phyloP scores from a whole-genome alignment of 2,797 vertebrate species.

The Capromys pilorides region DNA sequence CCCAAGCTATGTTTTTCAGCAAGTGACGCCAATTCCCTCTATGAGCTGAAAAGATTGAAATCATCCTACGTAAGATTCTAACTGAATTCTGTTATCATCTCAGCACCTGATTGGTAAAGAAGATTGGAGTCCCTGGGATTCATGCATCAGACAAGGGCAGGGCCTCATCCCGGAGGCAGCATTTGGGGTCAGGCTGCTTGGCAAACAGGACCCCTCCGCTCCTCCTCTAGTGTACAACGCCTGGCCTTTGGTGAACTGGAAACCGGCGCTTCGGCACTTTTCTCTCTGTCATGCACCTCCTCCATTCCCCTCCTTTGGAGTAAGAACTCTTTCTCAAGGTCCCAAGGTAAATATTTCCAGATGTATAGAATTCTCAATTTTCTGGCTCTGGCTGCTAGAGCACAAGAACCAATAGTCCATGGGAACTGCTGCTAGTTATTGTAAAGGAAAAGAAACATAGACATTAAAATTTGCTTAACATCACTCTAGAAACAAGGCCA shows the following conservation, averaged over 20 bases:
- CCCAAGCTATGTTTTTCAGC: not conserved
- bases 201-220: constrained; percentile 5
- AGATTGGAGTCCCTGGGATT: not conserved
- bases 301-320: constrained; percentile 21
- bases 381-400: constrained; percentile 47
- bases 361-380: constrained; percentile 47
- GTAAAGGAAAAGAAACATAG: constrained; percentile 41
- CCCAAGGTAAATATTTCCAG: constrained; percentile 58
- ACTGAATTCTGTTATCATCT: not conserved
- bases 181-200: not conserved
- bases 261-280: not conserved
- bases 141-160: not conserved
- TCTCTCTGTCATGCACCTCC: not conserved
- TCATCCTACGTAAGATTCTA: constrained; percentile 18
- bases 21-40: constrained; percentile 6
- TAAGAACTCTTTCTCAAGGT: constrained; percentile 62
- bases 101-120: not conserved
- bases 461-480: constrained; percentile 11
- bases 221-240: constrained; percentile 6
- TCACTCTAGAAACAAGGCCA: not conserved
- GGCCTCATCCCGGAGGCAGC: not conserved
- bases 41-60: constrained; percentile 30
- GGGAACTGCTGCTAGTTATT: not conserved
- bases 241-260: constrained; percentile 42
- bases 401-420: constrained; percentile 34